Evolutionary conservation across 37 sponge, comb jelly and placozoan species (phyloP).

Genomic region (Cladorhizidae sp.): DNA sequence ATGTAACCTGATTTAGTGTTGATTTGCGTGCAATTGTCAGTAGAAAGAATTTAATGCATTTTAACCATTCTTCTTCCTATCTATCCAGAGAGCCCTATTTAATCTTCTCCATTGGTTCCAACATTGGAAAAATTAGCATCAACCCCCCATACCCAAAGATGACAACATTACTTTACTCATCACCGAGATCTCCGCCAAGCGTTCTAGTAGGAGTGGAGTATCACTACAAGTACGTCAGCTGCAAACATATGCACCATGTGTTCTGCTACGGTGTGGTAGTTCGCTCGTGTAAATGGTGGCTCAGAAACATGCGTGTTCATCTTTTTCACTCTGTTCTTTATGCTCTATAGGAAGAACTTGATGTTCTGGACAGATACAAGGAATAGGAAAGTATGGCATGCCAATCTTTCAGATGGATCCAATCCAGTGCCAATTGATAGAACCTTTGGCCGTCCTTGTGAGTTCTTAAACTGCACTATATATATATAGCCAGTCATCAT

Average conservation of each 20-base stretch:
- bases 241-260: neutral
- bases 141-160: neutral
- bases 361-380: slow-evolving; percentile 6
- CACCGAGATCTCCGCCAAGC: neutral
- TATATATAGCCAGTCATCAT: neutral
- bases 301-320: no score
- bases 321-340: no score
- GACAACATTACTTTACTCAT: no score
- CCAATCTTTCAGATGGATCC: slow-evolving; percentile 10
- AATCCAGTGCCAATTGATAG: neutral
- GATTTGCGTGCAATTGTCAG: no score
- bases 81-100: neutral
- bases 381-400: neutral
- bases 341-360: neutral
- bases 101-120: neutral
- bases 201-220: slow-evolving; percentile 7
- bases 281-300: no score
- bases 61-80: neutral
- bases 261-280: no score
- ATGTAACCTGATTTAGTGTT: no score
- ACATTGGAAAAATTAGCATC: neutral
- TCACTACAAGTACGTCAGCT: neutral
- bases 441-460: neutral
- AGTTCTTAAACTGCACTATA: neutral
- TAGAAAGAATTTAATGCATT: no score